Percentiles rank a stretch among this genome's conserved stretches.
phyloP scores from a whole-genome alignment of 2,113 vertebrate species.

The Corythornis vintsioides region DNA sequence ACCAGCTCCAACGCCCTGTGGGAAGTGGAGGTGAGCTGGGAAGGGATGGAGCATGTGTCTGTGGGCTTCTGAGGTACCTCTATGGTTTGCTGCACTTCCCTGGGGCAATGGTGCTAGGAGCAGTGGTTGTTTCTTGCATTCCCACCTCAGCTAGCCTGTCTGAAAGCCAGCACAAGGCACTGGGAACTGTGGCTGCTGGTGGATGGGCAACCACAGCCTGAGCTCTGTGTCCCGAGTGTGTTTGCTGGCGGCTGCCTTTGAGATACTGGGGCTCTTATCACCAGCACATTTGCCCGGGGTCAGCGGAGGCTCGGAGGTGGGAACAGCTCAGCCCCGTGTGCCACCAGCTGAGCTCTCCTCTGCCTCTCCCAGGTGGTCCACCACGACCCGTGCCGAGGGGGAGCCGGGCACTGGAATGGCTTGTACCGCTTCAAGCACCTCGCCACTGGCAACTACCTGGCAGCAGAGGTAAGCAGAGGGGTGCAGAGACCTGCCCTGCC shows the following conservation, averaged over 20 bases:
- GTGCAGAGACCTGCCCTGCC: background rate
- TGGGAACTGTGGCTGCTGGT: background rate
- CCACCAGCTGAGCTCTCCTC: background rate
- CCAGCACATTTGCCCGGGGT: background rate
- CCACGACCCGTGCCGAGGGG: conserved; percentile 92
- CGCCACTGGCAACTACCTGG: conserved; percentile 93
- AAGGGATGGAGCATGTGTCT: rapidly evolving
- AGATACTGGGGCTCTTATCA: background rate
- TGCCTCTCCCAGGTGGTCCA: conserved; percentile 87
- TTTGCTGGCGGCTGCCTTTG: rapidly evolving
- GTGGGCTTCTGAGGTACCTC: background rate
- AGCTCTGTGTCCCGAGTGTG: rapidly evolving
- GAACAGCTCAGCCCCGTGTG: rapidly evolving
- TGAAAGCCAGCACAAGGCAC: background rate
- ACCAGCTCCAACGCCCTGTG: conserved; percentile 98
- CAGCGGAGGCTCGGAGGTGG: rapidly evolving
- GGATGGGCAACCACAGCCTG: background rate
- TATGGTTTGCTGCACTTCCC: rapidly evolving
- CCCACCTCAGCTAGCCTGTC: background rate
- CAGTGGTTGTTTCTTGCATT: background rate
- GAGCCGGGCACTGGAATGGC: conserved; percentile 96
- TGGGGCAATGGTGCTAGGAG: rapidly evolving
- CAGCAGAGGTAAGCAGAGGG: conserved; percentile 86
- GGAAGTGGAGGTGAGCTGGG: conserved; percentile 90
- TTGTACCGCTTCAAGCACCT: conserved; percentile 96